These are phyloP conservation scores for Temnothorax unifasciatus DNA, from an alignment of 2,888 invertebrate genomes.

Conservation along the genomic window DNA sequence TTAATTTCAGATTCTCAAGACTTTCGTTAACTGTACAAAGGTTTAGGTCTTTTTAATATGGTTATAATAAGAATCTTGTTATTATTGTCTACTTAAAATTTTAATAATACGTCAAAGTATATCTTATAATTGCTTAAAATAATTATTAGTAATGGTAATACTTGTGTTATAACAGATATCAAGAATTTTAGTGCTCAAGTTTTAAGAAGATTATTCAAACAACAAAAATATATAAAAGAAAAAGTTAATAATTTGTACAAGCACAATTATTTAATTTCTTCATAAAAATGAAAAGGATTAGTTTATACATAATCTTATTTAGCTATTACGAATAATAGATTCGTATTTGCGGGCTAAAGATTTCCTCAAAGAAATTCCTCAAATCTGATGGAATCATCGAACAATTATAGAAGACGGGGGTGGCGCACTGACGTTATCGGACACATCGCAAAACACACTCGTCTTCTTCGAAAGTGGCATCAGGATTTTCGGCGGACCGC, in stretches of 20 bases:
- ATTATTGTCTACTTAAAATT: neutral
- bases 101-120: neutral
- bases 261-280: conserved; percentile 4
- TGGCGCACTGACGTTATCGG: conserved; percentile 46
- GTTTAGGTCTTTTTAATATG: neutral
- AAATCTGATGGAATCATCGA: conserved; percentile 32
- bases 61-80: neutral
- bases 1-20: neutral
- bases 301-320: neutral
- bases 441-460: conserved; percentile 34
- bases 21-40: neutral
- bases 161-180: neutral
- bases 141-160: neutral
- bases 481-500: conserved; percentile 39
- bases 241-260: neutral
- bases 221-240: neutral
- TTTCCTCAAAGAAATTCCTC: neutral
- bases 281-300: neutral
- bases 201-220: neutral
- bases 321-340: neutral
- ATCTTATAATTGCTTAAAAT: neutral
- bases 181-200: neutral
- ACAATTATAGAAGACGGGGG: conserved; percentile 51
- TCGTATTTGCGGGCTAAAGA: neutral
- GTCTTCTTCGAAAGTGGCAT: conserved; percentile 38